A percentile compares a stretch with the other conserved stretches of the same genome.
Conservation (phyloP, 1,140 invertebrate species). For the Drosophila ambigua region DNA sequence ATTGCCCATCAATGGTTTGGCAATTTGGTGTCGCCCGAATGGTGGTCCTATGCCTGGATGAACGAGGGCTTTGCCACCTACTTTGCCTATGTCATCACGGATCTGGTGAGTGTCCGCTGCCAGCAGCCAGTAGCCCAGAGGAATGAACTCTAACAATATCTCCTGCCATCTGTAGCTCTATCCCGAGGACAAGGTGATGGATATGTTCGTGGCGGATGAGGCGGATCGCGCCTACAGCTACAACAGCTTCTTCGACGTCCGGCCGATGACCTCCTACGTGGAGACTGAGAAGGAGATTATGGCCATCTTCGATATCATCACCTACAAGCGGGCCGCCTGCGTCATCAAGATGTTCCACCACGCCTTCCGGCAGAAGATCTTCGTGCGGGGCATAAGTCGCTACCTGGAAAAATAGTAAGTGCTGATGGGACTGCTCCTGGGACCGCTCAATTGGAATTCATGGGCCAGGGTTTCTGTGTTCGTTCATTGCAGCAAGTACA, state of each 20-base stretch:
- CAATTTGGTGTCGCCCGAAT: slow-evolving; percentile 87
- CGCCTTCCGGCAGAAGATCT: slow-evolving; percentile 78
- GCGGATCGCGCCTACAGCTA: slow-evolving; percentile 68
- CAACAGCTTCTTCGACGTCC: slow-evolving; percentile 85
- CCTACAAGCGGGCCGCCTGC: slow-evolving; percentile 87
- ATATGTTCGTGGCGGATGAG: slow-evolving; percentile 89
- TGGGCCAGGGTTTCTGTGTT: slow-evolving; percentile 58
- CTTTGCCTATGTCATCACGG: slow-evolving; percentile 87
- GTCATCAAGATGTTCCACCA: slow-evolving; percentile 85
- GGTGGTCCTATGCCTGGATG: slow-evolving; percentile 82
- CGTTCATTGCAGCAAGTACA: slow-evolving; percentile 66
- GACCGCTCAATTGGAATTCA: slow-evolving; percentile 78
- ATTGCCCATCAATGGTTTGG: slow-evolving; percentile 90
- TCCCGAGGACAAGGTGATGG: slow-evolving; percentile 89
- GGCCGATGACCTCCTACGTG: slow-evolving; percentile 90
- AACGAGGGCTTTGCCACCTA: slow-evolving; percentile 90
- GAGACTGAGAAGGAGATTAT: slow-evolving; percentile 89
- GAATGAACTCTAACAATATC: slow-evolving; percentile 69
- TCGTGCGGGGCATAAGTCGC: slow-evolving; percentile 70
- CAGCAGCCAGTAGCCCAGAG: slow-evolving; percentile 78
- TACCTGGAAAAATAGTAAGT: slow-evolving; percentile 84
- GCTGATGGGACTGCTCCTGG: slow-evolving; percentile 5
- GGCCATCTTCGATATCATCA: slow-evolving; percentile 91
- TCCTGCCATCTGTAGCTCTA: slow-evolving; percentile 83
- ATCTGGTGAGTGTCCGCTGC: slow-evolving; percentile 52